phyloP scores from a whole-genome alignment of 1,140 invertebrate genomes.

The Protaetia brevitarsis region DNA sequence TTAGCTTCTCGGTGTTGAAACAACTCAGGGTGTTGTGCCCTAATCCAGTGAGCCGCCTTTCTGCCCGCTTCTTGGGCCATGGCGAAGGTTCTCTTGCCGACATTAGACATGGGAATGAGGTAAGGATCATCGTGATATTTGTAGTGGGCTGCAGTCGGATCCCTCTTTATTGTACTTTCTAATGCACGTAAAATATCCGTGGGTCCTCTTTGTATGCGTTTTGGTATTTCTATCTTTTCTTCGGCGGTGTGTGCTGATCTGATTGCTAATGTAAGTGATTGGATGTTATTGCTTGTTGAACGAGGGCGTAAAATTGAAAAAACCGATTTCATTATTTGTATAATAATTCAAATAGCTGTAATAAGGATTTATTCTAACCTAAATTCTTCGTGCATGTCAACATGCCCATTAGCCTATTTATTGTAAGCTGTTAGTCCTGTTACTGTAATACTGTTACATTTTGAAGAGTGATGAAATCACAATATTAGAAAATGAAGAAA shows the following conservation, averaged over 20 bases:
- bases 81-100: slow-evolving; percentile 68
- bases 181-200: slow-evolving; percentile 82
- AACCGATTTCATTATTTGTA: not conserved
- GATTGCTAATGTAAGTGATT: not conserved
- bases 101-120: slow-evolving; percentile 76
- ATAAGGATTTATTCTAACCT: too few species aligned
- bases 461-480: too few species aligned
- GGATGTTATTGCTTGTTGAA: not conserved
- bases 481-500: too few species aligned
- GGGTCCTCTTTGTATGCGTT: slow-evolving; percentile 67
- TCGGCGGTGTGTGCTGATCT: slow-evolving; percentile 6
- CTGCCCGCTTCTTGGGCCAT: slow-evolving; percentile 80
- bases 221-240: slow-evolving; percentile 58
- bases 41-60: slow-evolving; percentile 83
- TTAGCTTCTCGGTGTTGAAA: slow-evolving; percentile 72
- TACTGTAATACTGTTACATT: too few species aligned
- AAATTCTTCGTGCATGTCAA: too few species aligned
- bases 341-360: not conserved
- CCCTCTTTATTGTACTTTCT: slow-evolving; percentile 67
- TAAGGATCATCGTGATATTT: slow-evolving; percentile 90
- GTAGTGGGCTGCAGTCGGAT: slow-evolving; percentile 79
- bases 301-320: not conserved
- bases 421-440: too few species aligned
- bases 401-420: too few species aligned
- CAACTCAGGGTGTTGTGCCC: slow-evolving; percentile 69